phyloP scores from a whole-genome alignment of 2,888 invertebrate genomes.

The Eupithecia dodoneata region DNA sequence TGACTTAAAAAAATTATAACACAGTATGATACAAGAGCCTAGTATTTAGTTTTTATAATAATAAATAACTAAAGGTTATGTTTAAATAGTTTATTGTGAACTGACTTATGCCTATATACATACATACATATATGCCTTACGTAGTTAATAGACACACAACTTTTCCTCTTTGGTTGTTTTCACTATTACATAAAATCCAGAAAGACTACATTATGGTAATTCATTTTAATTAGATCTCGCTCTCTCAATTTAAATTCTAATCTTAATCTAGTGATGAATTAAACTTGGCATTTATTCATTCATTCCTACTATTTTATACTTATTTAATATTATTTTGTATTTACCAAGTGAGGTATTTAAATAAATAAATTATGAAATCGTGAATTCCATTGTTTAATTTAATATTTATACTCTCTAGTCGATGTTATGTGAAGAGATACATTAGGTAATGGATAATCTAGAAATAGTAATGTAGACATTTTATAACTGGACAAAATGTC shows the following conservation, averaged over 20 bases:
- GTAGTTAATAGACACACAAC: conserved; percentile 31
- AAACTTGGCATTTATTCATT: conserved; percentile 67
- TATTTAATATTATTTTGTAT: conserved; percentile 52
- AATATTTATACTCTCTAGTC: conserved; percentile 1
- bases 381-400: conserved; percentile 34
- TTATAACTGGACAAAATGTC: conserved; percentile 20
- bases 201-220: not conserved
- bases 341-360: conserved; percentile 55
- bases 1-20: conserved; percentile 16
- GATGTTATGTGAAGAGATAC: not conserved
- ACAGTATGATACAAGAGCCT: conserved; percentile 31
- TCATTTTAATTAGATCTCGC: conserved; percentile 7
- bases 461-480: conserved; percentile 27
- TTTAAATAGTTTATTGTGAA: conserved; percentile 69
- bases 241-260: conserved; percentile 35
- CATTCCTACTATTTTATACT: conserved; percentile 70
- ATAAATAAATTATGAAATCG: conserved; percentile 54
- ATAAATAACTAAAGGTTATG: conserved; percentile 63
- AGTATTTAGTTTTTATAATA: conserved; percentile 52
- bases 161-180: conserved; percentile 13
- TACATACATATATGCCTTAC: conserved; percentile 47
- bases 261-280: conserved; percentile 44
- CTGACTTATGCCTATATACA: conserved; percentile 47
- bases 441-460: not conserved
- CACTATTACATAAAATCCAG: not conserved